These are phyloP conservation scores for Ochropacha duplaris DNA, from an alignment of 2,888 invertebrate species.

Conservation along the genomic window DNA sequence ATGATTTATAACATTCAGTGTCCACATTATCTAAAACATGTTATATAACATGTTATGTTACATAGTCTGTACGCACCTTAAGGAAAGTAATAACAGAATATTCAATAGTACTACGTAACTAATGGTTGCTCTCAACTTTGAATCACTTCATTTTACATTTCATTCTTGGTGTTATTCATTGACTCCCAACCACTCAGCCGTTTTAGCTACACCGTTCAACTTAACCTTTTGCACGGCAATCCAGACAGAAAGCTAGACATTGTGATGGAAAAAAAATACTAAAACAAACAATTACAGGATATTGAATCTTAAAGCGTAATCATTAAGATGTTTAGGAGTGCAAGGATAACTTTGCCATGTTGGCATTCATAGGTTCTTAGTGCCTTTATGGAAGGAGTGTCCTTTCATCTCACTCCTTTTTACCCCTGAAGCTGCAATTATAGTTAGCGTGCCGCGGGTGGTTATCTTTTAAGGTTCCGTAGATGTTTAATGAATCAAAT, in stretches of 20 bases:
- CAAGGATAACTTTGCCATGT: slow-evolving; percentile 27
- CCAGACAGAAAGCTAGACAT: slow-evolving; percentile 66
- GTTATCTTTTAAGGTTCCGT: slow-evolving; percentile 58
- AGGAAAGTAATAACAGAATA: too few species aligned
- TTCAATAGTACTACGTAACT: too few species aligned
- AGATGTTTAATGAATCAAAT: neutral
- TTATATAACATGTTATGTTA: too few species aligned
- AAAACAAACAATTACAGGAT: slow-evolving; percentile 4
- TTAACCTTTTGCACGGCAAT: slow-evolving; percentile 64
- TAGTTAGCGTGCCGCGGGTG: slow-evolving; percentile 67
- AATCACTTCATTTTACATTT: slow-evolving; percentile 8
- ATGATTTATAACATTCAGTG: too few species aligned
- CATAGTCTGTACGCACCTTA: too few species aligned
- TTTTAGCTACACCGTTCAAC: slow-evolving; percentile 50
- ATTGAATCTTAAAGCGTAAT: slow-evolving; percentile 11
- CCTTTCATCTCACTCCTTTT: slow-evolving; percentile 71
- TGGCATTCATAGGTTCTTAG: slow-evolving; percentile 53
- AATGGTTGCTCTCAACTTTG: neutral
- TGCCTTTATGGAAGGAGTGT: slow-evolving; percentile 63
- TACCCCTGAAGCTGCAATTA: slow-evolving; percentile 76
- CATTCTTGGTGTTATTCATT: slow-evolving; percentile 33
- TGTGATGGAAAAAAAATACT: slow-evolving; percentile 30
- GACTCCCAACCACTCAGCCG: slow-evolving; percentile 36
- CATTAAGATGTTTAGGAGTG: slow-evolving; percentile 27
- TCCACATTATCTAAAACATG: too few species aligned